These are phyloP conservation scores for Aethes cnicana DNA, from an alignment of 2,888 invertebrate genomes.

Conservation along the genomic window DNA sequence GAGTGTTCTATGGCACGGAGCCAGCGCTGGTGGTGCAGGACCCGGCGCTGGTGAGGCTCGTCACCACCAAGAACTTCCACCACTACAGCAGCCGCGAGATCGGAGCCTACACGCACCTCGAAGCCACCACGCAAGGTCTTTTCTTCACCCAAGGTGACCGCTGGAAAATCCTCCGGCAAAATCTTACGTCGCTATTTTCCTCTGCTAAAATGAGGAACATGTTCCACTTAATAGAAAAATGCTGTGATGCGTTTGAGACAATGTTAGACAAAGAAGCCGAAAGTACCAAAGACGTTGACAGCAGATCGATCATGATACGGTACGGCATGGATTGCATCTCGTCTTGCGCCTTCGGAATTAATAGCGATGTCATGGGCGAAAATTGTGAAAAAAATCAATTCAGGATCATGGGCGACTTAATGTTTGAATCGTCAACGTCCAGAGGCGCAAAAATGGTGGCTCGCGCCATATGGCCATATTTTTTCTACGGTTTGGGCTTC, in stretches of 20 bases:
- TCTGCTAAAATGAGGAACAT: conserved; percentile 37
- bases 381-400: conserved; percentile 21
- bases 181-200: conserved; percentile 38
- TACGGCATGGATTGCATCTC: conserved; percentile 32
- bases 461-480: conserved; percentile 27
- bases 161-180: conserved; percentile 39
- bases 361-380: conserved; percentile 26
- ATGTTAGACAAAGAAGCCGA: conserved; percentile 29
- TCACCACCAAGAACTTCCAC: conserved; percentile 39
- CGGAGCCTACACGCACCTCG: conserved; percentile 29
- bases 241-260: conserved; percentile 32
- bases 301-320: conserved; percentile 27
- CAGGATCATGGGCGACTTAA: conserved; percentile 11
- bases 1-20: conserved; percentile 38
- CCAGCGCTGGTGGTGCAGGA: conserved; percentile 38
- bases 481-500: conserved; percentile 22
- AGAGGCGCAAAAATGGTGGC: conserved; percentile 7
- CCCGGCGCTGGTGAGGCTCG: conserved; percentile 35
- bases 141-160: conserved; percentile 31
- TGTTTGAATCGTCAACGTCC: conserved; percentile 9
- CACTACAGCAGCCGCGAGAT: conserved; percentile 38
- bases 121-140: conserved; percentile 27
- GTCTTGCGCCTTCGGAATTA: conserved; percentile 29
- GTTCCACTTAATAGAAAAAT: conserved; percentile 40
- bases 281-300: conserved; percentile 24